Percentiles rank a stretch among this genome's conserved stretches.
Evolutionary conservation across 2,797 vertebrate genomes (phyloP).

Genomic region (Myotis vivesi): DNA sequence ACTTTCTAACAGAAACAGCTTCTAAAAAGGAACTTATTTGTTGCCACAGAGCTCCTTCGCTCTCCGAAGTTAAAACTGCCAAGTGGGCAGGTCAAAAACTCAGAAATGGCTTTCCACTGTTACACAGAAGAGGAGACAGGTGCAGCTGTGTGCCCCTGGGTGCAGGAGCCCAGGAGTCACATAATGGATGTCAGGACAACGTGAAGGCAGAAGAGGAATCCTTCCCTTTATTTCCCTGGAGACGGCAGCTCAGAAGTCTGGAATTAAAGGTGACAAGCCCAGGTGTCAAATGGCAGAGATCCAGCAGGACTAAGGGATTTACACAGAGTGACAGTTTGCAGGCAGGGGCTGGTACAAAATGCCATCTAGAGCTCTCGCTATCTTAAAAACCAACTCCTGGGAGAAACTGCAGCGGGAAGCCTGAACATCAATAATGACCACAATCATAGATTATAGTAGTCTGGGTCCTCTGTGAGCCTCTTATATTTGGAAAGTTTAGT

Average conservation of each 20-base stretch:
- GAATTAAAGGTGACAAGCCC: slow-evolving; percentile 66
- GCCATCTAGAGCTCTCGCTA: slow-evolving; percentile 8
- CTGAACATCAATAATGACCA: background rate
- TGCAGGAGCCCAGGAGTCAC: background rate
- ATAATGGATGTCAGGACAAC: slow-evolving; percentile 39
- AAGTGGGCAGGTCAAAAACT: slow-evolving; percentile 9
- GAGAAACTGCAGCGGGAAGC: background rate
- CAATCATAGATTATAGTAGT: background rate
- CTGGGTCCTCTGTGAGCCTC: background rate
- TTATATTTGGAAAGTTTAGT: slow-evolving; percentile 47
- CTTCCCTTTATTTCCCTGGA: slow-evolving; percentile 72
- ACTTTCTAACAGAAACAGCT: slow-evolving; percentile 15
- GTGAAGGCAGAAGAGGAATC: slow-evolving; percentile 54
- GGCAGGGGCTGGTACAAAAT: slow-evolving; percentile 30
- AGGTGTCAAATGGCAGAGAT: slow-evolving; percentile 51
- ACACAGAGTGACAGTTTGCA: slow-evolving; percentile 25
- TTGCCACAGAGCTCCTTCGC: background rate
- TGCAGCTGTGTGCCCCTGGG: background rate
- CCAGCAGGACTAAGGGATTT: slow-evolving; percentile 66
- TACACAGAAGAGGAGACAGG: background rate
- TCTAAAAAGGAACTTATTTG: background rate
- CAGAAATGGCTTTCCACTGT: background rate
- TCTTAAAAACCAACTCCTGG: slow-evolving; percentile 43
- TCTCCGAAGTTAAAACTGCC: slow-evolving; percentile 29
- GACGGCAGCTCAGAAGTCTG: slow-evolving; percentile 57